phyloP scores from a whole-genome alignment of 2,797 vertebrate species.

The Choloepus didactylus region DNA sequence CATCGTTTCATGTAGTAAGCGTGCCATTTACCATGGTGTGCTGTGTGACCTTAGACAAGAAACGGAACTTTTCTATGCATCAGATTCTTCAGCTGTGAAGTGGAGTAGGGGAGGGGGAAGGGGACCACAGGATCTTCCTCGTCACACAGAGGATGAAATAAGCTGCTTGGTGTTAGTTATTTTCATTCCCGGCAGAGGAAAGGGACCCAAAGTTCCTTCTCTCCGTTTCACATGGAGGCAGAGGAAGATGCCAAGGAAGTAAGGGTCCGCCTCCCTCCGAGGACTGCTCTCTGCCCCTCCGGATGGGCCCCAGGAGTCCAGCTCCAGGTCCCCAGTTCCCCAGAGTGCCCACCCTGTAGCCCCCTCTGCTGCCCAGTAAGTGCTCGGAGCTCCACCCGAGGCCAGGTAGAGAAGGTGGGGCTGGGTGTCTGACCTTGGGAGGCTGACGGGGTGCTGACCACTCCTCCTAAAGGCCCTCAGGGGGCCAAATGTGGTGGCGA shows the following conservation, averaged over 20 bases:
- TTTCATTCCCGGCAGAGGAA: background rate
- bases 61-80: slow-evolving; percentile 12
- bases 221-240: background rate
- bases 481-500: background rate
- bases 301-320: no score
- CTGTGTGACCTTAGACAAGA: background rate
- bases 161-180: background rate
- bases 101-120: background rate
- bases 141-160: background rate
- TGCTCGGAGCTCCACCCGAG: background rate
- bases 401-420: background rate
- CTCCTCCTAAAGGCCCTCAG: background rate
- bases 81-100: background rate
- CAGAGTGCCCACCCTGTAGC: background rate
- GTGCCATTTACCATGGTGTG: background rate
- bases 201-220: background rate
- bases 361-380: background rate
- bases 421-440: background rate
- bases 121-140: background rate
- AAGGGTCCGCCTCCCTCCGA: background rate
- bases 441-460: background rate
- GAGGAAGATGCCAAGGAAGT: background rate
- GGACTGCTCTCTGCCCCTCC: background rate
- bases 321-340: accelerated
- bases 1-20: background rate